A percentile compares a stretch with the other conserved stretches of the same genome.
Evolutionary conservation across 1,140 invertebrate species (phyloP).

Genomic region (Diorhabda sublineata): DNA sequence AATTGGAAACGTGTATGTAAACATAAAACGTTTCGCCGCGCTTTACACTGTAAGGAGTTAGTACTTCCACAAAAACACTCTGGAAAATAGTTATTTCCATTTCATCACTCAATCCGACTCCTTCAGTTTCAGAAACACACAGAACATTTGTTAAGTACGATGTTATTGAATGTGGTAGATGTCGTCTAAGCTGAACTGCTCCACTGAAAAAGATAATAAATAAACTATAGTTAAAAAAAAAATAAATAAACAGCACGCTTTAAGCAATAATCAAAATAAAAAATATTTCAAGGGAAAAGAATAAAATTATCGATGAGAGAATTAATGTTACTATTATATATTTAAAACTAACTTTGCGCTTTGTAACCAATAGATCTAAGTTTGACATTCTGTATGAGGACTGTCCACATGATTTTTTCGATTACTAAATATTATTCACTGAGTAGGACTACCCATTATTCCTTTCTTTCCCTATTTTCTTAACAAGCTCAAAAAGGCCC

Average conservation of each 20-base stretch:
- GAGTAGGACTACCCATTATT: too few relatives aligned
- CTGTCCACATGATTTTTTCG: too few relatives aligned
- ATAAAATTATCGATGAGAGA: too few relatives aligned
- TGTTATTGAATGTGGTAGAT: conserved; percentile 69
- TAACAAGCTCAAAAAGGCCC: too few relatives aligned
- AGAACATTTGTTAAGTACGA: conserved; percentile 68
- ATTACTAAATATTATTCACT: too few relatives aligned
- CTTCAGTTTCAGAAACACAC: conserved; percentile 59
- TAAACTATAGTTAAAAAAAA: background rate
- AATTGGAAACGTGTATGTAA: conserved; percentile 70
- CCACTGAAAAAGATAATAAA: background rate
- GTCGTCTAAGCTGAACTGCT: conserved; percentile 36
- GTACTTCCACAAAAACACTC: conserved; percentile 68
- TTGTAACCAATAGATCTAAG: too few relatives aligned
- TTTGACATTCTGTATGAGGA: too few relatives aligned
- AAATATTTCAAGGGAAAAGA: too few relatives aligned
- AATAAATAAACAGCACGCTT: background rate
- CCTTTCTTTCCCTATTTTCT: too few relatives aligned
- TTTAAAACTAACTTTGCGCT: too few relatives aligned
- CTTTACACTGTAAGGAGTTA: conserved; percentile 67
- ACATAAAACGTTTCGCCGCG: conserved; percentile 64
- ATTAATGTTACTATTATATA: too few relatives aligned
- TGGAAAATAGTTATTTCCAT: conserved; percentile 62
- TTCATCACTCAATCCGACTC: conserved; percentile 59
- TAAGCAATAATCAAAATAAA: too few relatives aligned